Conservation (phyloP, 2,113 vertebrate species). For the Eleginops maclovinus region DNA sequence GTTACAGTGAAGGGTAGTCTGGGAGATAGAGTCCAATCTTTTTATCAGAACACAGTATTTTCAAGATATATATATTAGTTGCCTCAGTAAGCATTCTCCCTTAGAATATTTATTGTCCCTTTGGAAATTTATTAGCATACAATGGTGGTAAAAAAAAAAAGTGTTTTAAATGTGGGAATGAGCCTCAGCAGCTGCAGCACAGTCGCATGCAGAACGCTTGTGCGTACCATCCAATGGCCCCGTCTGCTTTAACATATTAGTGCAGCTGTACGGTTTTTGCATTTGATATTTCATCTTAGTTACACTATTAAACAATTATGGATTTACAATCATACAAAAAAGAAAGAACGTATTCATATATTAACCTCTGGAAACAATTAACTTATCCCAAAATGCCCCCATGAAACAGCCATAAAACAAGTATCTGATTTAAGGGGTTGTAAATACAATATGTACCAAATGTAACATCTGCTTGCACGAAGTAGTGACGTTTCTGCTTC, state of each 20-base stretch:
- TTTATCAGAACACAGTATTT: constrained; percentile 45
- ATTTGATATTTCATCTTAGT: constrained; percentile 44
- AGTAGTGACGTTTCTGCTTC: constrained; percentile 61
- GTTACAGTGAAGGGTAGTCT: constrained; percentile 46
- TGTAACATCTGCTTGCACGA: constrained; percentile 63
- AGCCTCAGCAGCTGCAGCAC: constrained; percentile 45
- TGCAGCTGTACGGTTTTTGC: constrained; percentile 39
- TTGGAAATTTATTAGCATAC: constrained; percentile 55
- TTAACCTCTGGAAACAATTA: constrained; percentile 76
- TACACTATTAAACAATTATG: constrained; percentile 57
- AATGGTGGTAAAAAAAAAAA: constrained; percentile 10
- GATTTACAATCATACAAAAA: constrained; percentile 71
- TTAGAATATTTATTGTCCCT: constrained; percentile 56
- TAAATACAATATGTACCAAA: constrained; percentile 70
- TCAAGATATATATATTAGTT: constrained; percentile 46
- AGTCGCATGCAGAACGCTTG: constrained; percentile 47
- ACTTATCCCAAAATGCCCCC: constrained; percentile 46
- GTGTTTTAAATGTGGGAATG: constrained; percentile 31
- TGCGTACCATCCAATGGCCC: constrained; percentile 5
- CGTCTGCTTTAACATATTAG: constrained; percentile 3
- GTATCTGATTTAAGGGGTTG: constrained; percentile 33
- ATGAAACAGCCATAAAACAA: constrained; percentile 57
- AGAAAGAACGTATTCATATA: constrained; percentile 68
- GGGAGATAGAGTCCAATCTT: constrained; percentile 35
- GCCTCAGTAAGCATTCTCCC: constrained; percentile 31